Percentiles rank a stretch among this genome's conserved stretches.
These are phyloP conservation scores for Chymomyza fuscimana DNA, from an alignment of 2,888 invertebrate species.

Conservation along the genomic window DNA sequence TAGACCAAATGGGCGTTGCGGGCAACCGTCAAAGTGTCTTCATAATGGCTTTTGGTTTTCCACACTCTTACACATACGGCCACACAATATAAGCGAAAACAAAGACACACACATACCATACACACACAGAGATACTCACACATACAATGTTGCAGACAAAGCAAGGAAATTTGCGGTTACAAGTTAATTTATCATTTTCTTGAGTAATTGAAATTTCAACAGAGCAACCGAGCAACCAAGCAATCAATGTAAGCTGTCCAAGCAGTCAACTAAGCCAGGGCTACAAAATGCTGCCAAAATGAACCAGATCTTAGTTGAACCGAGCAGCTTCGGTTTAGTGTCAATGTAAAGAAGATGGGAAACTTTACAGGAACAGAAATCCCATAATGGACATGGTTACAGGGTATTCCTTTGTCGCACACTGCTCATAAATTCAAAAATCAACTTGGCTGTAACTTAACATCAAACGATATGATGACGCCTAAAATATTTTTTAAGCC, in stretches of 20 bases:
- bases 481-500: not conserved
- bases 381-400: too few species aligned
- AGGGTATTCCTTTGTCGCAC: too few species aligned
- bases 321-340: not conserved
- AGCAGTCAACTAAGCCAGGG: not conserved
- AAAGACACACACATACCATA: not conserved
- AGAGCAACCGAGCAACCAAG: slow-evolving; percentile 18
- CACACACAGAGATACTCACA: slow-evolving; percentile 37
- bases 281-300: not conserved
- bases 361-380: too few species aligned
- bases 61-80: not conserved
- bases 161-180: slow-evolving; percentile 72
- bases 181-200: slow-evolving; percentile 71
- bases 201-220: slow-evolving; percentile 72
- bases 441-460: too few species aligned
- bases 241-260: not conserved
- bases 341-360: too few species aligned
- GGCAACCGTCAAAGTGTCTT: slow-evolving; percentile 51
- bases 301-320: not conserved
- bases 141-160: slow-evolving; percentile 38
- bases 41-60: slow-evolving; percentile 55
- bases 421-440: too few species aligned
- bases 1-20: slow-evolving; percentile 27
- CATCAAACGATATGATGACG: too few species aligned
- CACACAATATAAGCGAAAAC: not conserved